Evolutionary conservation across 1,140 invertebrate species (phyloP), one percentile per base, ranked within the genome.

Genomic region (Calliopsis andreniformis): DNA sequence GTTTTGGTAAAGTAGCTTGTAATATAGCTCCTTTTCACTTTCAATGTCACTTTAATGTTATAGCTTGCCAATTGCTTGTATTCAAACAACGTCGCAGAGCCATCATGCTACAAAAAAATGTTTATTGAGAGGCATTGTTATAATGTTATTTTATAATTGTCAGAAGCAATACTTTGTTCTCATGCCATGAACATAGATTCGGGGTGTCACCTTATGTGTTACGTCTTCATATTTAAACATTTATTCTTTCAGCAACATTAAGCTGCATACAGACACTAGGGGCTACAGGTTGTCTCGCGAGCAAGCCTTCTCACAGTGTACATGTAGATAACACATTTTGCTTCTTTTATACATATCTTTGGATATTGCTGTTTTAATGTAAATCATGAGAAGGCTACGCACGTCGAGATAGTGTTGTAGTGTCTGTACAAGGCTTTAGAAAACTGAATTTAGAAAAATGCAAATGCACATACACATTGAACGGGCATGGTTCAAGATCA

Each of bases 1-100:
- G 89, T 88, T 91, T 91, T 83, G 90, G 90, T 91, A 91, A 91
- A 88, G 90, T 91, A 90, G 81, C 83, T 79, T 87, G 79, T 87
- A 80, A 87, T 53, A 78, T 78, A 84, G 59, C 64, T 79, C 10
- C 64, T 35, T 83, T 78, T 80, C 61, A 7, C 20, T 83, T 77
- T 76, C 76, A 73, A 71, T 79, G 70, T 87, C 51, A 28, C 55
- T 64, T 71, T 80, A 68, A 82, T 49, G 79, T 86, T 80, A 78
- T 81, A 85, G 83, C 87, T 87, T 88, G 77, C 73, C 78, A 84
- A 86, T 84, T 77, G 88, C 86, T 87, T 89, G 73, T 78, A 67
- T 84, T 63, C 43, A 66, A 78, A 76, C 77, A 86, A 47, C 66
- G 70, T 68, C 70, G 71, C 70, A 58, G 72, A 80, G 73, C 43